Percentiles rank a stretch among this genome's conserved stretches.
Conservation (phyloP, 1,140 invertebrate species). For the Euura saliciscinereae region DNA sequence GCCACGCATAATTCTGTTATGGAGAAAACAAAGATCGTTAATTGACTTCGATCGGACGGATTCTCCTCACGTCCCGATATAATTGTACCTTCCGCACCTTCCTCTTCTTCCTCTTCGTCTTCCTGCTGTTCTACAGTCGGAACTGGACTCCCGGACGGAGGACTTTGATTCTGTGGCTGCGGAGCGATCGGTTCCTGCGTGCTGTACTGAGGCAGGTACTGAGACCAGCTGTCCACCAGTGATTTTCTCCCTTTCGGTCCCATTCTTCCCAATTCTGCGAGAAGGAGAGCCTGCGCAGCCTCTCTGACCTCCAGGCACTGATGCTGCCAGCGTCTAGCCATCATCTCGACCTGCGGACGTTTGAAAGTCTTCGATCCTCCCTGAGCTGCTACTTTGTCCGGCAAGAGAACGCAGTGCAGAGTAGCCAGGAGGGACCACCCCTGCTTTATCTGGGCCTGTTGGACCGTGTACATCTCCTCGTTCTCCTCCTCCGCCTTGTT, state of each 20-base stretch:
- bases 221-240: conserved; percentile 93
- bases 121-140: conserved; percentile 58
- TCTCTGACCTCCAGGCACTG: conserved; percentile 95
- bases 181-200: conserved; percentile 62
- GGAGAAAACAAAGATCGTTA: conserved; percentile 15
- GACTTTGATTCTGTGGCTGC: conserved; percentile 49
- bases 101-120: conserved; percentile 86
- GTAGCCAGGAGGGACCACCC: conserved; percentile 96
- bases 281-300: conserved; percentile 92
- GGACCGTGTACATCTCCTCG: conserved; percentile 81
- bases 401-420: conserved; percentile 93
- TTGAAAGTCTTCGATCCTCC: conserved; percentile 84
- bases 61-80: neutral
- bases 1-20: conserved; percentile 61
- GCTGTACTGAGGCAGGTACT: conserved; percentile 88
- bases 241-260: conserved; percentile 91
- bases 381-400: conserved; percentile 80
- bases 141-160: conserved; percentile 52
- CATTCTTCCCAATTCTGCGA: conserved; percentile 90
- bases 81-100: conserved; percentile 61
- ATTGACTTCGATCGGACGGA: conserved; percentile 7
- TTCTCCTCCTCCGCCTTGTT: conserved; percentile 78
- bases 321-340: conserved; percentile 98
- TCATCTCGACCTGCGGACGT: conserved; percentile 93
- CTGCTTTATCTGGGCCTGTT: conserved; percentile 92